Evolutionary conservation across 2,888 invertebrate species (phyloP).

Genomic region (Caenorhabditis sp.): DNA sequence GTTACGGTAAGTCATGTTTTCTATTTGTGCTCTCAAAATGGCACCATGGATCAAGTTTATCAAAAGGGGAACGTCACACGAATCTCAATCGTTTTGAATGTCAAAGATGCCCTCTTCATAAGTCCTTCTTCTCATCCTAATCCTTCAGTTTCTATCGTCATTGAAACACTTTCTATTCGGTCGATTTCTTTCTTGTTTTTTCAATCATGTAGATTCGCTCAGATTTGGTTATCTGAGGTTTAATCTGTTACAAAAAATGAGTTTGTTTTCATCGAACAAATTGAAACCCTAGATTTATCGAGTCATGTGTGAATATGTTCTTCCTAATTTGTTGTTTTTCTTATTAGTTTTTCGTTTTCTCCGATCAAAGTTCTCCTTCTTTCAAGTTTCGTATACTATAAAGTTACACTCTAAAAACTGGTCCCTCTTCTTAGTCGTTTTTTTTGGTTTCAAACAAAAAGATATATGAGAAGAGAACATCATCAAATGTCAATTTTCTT

Average conservation of each 20-base stretch:
- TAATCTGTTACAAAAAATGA: background rate
- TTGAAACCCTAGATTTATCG: background rate
- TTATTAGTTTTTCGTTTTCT: background rate
- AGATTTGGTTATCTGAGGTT: background rate
- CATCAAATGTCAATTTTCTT: background rate
- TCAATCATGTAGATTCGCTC: background rate
- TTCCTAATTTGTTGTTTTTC: slow-evolving; percentile 3
- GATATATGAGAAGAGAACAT: slow-evolving; percentile 29
- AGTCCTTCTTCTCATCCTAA: slow-evolving; percentile 1
- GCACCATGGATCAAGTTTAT: slow-evolving; percentile 11
- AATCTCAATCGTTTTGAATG: background rate
- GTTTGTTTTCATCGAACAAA: background rate
- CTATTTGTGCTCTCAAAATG: slow-evolving; percentile 2
- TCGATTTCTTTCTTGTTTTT: background rate
- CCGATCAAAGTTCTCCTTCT: slow-evolving; percentile 21
- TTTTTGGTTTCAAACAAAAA: slow-evolving; percentile 21
- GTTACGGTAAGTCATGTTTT: slow-evolving; percentile 12
- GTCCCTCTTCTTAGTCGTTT: slow-evolving; percentile 25
- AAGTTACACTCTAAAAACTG: slow-evolving; percentile 33
- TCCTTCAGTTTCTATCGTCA: background rate
- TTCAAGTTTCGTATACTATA: slow-evolving; percentile 44
- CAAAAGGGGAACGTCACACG: slow-evolving; percentile 7
- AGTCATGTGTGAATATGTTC: background rate
- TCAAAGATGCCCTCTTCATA: background rate
- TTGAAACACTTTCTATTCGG: background rate